Conservation (phyloP, 2,113 vertebrate species). For the Okapia johnstoni region DNA sequence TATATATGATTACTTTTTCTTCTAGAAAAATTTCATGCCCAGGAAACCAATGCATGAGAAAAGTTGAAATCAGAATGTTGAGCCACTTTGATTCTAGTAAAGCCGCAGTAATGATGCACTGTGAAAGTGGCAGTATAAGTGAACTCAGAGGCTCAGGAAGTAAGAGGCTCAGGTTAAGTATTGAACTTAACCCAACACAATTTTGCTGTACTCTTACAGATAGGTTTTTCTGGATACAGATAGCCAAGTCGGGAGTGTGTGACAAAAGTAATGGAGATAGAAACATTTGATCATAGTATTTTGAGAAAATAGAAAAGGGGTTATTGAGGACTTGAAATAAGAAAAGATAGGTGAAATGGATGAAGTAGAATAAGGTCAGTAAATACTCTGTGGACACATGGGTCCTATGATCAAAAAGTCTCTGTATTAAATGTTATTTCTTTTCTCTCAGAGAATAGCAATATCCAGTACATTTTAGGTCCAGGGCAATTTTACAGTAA, state of each 20-base stretch:
- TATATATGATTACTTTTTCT: neutral
- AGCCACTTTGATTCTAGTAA: neutral
- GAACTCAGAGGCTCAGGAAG: neutral
- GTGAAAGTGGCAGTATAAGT: neutral
- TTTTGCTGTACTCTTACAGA: neutral
- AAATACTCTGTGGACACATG: neutral
- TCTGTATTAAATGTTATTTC: neutral
- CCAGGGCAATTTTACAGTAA: neutral
- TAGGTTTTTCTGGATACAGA: neutral
- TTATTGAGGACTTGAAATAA: neutral
- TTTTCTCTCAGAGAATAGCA: neutral
- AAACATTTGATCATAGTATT: neutral
- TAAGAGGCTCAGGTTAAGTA: too few relatives aligned
- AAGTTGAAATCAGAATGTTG: neutral
- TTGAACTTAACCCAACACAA: neutral
- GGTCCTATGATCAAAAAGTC: neutral
- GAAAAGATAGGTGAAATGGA: neutral
- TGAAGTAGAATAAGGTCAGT: neutral
- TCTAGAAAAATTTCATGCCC: neutral
- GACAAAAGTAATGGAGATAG: neutral
- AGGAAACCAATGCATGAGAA: neutral
- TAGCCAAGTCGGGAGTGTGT: neutral
- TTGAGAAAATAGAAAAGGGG: neutral
- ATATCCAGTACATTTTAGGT: neutral
- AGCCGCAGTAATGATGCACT: neutral